A percentile compares a stretch with the other conserved stretches of the same genome.
Evolutionary conservation across 23 tunicate genomes (phyloP).

Genomic region (Ciona savignyi): DNA sequence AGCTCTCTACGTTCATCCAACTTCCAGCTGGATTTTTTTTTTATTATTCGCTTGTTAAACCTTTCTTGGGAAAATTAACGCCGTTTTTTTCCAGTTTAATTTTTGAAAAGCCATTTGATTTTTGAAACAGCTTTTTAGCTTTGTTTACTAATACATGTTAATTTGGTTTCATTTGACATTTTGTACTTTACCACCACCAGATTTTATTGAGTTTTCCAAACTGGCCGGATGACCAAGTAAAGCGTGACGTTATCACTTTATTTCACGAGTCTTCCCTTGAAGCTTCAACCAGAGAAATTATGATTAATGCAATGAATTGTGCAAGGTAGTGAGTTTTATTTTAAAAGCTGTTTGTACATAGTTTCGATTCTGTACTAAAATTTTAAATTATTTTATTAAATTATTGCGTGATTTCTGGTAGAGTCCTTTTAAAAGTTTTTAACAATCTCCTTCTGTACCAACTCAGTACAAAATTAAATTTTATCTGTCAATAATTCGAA

Average conservation of each 20-base stretch:
- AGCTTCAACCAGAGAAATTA: conserved; percentile 8
- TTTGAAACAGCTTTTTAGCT: background rate
- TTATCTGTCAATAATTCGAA: too few species aligned
- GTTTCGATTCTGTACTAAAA: too few species aligned
- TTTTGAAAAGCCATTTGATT: background rate
- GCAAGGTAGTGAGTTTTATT: background rate
- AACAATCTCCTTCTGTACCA: too few species aligned
- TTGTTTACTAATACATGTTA: background rate
- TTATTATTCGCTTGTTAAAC: too few species aligned
- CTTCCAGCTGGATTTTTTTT: too few species aligned
- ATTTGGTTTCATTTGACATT: background rate
- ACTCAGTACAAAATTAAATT: too few species aligned
- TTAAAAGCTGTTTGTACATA: too few species aligned
- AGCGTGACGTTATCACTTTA: conserved; percentile 29
- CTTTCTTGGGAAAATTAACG: too few species aligned
- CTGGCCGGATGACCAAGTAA: conserved; percentile 58
- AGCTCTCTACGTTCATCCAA: background rate
- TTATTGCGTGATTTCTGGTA: too few species aligned
- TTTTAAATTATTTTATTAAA: too few species aligned
- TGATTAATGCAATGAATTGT: conserved; percentile 14
- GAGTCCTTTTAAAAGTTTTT: background rate
- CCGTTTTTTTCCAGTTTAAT: too few species aligned
- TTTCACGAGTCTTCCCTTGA: conserved; percentile 59
- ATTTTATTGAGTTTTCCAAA: conserved; percentile 34
- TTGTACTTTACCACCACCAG: too few species aligned